Conservation (phyloP, 2,113 vertebrate species). For the Mesitornis unicolor region DNA sequence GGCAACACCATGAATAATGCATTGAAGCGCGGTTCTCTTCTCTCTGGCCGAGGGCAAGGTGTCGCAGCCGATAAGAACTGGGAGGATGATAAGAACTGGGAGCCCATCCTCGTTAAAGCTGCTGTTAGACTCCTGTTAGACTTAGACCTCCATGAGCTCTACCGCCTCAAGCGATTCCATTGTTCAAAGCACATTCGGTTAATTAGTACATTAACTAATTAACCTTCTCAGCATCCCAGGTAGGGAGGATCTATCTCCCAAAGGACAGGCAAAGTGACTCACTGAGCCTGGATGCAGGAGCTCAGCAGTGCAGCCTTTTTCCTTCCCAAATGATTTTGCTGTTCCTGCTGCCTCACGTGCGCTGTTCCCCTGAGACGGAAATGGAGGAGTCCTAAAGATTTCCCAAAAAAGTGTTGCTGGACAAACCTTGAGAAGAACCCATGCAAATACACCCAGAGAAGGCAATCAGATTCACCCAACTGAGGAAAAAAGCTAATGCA, state of each 20-base stretch:
- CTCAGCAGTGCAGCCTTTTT: neutral
- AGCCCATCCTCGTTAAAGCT: neutral
- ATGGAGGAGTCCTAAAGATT: neutral
- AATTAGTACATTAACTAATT: constrained; percentile 51
- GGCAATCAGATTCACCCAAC: neutral
- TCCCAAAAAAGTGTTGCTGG: neutral
- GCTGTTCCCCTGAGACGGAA: neutral
- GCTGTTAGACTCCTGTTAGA: too few relatives aligned
- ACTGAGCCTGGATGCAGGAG: neutral
- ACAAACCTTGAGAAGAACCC: neutral
- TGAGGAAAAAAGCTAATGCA: neutral
- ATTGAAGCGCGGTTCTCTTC: neutral
- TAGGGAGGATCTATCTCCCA: constrained; percentile 3
- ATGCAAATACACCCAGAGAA: neutral
- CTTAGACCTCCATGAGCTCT: neutral
- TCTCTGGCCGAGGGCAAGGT: neutral
- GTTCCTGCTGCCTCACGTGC: neutral
- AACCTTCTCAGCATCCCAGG: constrained; percentile 35
- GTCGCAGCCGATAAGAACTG: too few relatives aligned
- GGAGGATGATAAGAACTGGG: neutral
- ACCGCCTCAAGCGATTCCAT: neutral
- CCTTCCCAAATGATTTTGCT: neutral
- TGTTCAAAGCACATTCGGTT: neutral
- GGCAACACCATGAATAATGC: neutral
- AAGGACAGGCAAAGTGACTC: neutral